These are phyloP conservation scores for Enteromius fasciolatus DNA, from an alignment of 2,797 vertebrate species.

Conservation along the genomic window DNA sequence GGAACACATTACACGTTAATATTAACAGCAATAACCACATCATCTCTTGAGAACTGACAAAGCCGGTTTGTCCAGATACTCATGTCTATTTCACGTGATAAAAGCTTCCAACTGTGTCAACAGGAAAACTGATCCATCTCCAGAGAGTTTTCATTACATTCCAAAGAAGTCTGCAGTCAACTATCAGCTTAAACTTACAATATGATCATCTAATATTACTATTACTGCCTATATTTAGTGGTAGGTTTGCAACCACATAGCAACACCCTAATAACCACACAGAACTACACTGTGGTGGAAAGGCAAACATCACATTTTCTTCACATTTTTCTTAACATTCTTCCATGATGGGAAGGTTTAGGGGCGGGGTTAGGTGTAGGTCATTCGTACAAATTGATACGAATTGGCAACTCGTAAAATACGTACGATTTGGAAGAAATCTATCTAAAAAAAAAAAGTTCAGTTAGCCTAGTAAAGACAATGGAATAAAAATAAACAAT, in stretches of 20 bases:
- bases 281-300: not conserved
- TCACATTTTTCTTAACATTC: too few relatives aligned
- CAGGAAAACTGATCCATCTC: constrained; percentile 12
- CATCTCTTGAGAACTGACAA: not conserved
- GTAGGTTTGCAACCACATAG: not conserved
- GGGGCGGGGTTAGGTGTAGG: too few relatives aligned
- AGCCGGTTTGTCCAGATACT: constrained; percentile 27
- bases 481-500: not conserved
- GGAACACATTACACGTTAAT: not conserved
- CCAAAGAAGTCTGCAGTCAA: not conserved
- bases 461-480: not conserved
- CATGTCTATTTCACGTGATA: constrained; percentile 3
- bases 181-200: not conserved
- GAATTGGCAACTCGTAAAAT: too few relatives aligned
- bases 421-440: too few relatives aligned
- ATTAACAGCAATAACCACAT: not conserved
- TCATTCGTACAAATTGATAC: too few relatives aligned
- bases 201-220: not conserved
- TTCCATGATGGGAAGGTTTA: too few relatives aligned
- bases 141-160: constrained; percentile 16
- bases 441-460: too few relatives aligned
- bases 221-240: not conserved
- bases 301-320: not conserved
- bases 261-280: not conserved
- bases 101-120: constrained; percentile 23